These are phyloP conservation scores for Acanthisitta chloris DNA, from an alignment of 2,113 vertebrate genomes.

Conservation along the genomic window DNA sequence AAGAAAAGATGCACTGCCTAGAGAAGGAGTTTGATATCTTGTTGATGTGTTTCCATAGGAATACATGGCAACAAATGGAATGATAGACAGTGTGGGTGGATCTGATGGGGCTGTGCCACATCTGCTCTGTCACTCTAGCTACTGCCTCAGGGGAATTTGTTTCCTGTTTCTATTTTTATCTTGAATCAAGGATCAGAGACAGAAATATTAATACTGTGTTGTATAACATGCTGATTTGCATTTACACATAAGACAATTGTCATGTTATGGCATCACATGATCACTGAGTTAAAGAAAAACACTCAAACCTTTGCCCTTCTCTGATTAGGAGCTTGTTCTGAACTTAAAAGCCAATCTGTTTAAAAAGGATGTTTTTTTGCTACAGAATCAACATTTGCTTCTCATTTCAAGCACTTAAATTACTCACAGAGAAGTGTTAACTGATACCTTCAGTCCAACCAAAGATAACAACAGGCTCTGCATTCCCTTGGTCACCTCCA, in stretches of 20 bases:
- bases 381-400: neutral
- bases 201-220: neutral
- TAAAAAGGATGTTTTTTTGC: neutral
- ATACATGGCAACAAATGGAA: neutral
- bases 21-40: neutral
- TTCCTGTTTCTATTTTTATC: neutral
- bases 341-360: neutral
- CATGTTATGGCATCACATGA: neutral
- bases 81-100: fast-evolving
- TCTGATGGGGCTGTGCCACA: neutral
- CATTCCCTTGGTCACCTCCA: conserved; percentile 80
- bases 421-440: conserved; percentile 17
- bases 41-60: neutral
- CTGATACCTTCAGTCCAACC: conserved; percentile 87
- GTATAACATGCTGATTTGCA: neutral
- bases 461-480: conserved; percentile 87
- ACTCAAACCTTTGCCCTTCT: neutral
- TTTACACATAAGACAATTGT: neutral
- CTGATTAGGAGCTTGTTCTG: neutral
- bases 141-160: neutral
- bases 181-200: neutral
- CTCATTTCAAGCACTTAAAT: neutral
- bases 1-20: neutral
- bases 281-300: neutral
- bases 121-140: neutral